Evolutionary conservation across 2,113 vertebrate species (phyloP).

Genomic region (Channa maculata): DNA sequence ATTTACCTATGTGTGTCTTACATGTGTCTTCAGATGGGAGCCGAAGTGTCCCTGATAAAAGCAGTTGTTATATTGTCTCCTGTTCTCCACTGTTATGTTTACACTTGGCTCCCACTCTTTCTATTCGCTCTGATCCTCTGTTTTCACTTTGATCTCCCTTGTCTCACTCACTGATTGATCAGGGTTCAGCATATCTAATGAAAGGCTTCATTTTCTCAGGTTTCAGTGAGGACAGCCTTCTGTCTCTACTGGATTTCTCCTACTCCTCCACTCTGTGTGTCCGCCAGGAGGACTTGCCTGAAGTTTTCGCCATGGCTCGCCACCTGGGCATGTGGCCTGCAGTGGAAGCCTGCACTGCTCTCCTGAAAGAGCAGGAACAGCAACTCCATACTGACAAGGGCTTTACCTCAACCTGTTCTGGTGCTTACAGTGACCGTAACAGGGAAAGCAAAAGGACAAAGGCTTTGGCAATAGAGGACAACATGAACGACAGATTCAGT

Average conservation of each 20-base stretch:
- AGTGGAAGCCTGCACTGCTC: constrained; percentile 83
- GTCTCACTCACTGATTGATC: constrained; percentile 35
- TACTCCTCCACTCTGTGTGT: constrained; percentile 85
- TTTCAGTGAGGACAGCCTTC: constrained; percentile 83
- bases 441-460: constrained; percentile 56
- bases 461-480: constrained; percentile 7
- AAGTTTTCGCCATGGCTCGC: constrained; percentile 85
- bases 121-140: constrained; percentile 27
- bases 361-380: constrained; percentile 79
- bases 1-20: constrained; percentile 5
- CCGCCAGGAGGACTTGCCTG: constrained; percentile 79
- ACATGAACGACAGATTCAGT: constrained; percentile 27
- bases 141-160: constrained; percentile 47
- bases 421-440: constrained; percentile 32
- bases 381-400: constrained; percentile 38
- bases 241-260: constrained; percentile 86
- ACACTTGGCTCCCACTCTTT: constrained; percentile 25
- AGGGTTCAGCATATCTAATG: constrained; percentile 28
- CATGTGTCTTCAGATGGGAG: constrained; percentile 22
- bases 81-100: constrained; percentile 29
- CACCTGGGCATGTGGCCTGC: constrained; percentile 88
- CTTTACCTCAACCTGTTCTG: constrained; percentile 36
- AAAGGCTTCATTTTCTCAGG: constrained; percentile 64
- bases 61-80: constrained; percentile 21
- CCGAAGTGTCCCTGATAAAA: constrained; percentile 42